phyloP scores from a whole-genome alignment of 2,113 vertebrate genomes.

The Phodopus roborovskii region DNA sequence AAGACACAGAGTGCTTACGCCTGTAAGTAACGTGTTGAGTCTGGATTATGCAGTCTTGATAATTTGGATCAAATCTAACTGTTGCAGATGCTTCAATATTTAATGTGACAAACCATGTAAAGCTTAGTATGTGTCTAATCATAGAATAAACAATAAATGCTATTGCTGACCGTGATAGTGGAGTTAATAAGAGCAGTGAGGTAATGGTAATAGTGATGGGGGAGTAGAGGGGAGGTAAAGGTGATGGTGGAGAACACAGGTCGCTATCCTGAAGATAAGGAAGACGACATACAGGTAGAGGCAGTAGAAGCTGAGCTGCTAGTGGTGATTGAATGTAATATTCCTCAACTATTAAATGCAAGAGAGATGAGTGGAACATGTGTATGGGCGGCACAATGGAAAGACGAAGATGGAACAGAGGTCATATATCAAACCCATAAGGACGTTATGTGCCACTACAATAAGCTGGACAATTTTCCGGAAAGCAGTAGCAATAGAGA shows the following conservation, averaged over 20 bases:
- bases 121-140: neutral
- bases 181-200: neutral
- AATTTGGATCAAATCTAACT: neutral
- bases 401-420: neutral
- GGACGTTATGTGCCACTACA: no score
- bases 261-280: no score
- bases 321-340: neutral
- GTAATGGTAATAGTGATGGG: neutral
- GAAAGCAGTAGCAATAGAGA: neutral
- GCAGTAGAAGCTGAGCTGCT: neutral
- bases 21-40: neutral
- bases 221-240: neutral
- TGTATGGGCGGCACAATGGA: neutral
- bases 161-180: no score
- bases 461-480: neutral
- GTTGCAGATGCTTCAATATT: neutral
- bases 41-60: neutral
- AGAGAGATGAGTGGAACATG: neutral
- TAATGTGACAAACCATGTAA: neutral
- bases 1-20: neutral
- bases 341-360: neutral
- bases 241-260: no score
- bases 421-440: neutral
- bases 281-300: neutral
- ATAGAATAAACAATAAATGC: neutral